A percentile compares a stretch with the other conserved stretches of the same genome.
These are phyloP conservation scores for Hypsibius dujardini DNA, from an alignment of 1,140 invertebrate genomes.

Conservation along the genomic window DNA sequence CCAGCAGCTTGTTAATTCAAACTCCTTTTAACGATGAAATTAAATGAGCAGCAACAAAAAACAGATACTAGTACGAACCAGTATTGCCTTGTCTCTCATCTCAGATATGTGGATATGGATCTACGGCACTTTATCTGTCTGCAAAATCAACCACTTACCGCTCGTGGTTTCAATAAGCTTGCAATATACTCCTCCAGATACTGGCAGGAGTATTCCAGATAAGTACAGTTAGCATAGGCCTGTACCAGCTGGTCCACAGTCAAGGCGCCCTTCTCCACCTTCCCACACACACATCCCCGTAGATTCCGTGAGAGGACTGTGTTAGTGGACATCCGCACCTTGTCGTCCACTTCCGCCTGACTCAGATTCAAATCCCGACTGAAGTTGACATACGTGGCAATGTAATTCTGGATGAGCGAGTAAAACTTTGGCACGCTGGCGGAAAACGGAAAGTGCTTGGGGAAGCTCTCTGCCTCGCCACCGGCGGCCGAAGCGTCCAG, in stretches of 20 bases:
- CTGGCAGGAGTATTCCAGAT: constrained; percentile 4
- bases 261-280: background rate
- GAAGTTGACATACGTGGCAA: background rate
- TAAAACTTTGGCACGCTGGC: background rate
- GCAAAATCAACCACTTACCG: too few relatives aligned
- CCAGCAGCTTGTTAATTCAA: too few relatives aligned
- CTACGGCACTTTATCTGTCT: too few relatives aligned
- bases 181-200: background rate
- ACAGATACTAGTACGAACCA: too few relatives aligned
- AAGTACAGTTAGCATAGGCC: background rate
- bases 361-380: background rate
- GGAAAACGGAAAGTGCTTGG: constrained; percentile 5
- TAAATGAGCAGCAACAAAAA: too few relatives aligned
- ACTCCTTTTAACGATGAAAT: too few relatives aligned
- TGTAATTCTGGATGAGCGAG: background rate
- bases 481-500: background rate
- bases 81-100: too few relatives aligned
- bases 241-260: background rate
- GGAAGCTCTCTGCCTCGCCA: background rate
- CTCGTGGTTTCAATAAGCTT: background rate
- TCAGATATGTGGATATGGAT: too few relatives aligned
- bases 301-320: background rate
- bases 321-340: background rate
- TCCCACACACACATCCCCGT: background rate
- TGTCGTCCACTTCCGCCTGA: constrained; percentile 4